A percentile compares a stretch with the other conserved stretches of the same genome.
phyloP scores from a whole-genome alignment of 1,140 invertebrate species.

The Hydropsyche tenuis region DNA sequence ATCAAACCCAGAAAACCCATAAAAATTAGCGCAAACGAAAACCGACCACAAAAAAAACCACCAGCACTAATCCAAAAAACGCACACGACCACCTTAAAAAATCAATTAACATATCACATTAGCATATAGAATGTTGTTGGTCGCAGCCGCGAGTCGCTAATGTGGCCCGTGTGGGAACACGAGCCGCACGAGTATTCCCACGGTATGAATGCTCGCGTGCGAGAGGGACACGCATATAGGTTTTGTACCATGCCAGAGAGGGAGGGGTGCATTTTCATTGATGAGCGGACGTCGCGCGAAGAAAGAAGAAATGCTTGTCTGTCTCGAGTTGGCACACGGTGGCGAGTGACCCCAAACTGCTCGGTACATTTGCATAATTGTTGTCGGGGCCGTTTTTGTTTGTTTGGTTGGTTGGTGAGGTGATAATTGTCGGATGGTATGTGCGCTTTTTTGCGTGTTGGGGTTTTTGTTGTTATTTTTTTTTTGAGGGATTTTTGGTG shows the following conservation, averaged over 20 bases:
- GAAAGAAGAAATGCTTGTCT: slow-evolving; percentile 41
- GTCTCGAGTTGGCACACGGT: slow-evolving; percentile 21
- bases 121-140: slow-evolving; percentile 10
- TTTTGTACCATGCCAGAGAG: slow-evolving; percentile 2
- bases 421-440: no score
- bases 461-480: no score
- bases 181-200: slow-evolving; percentile 49
- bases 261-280: slow-evolving; percentile 34
- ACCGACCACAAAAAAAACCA: no score
- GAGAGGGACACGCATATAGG: slow-evolving; percentile 6
- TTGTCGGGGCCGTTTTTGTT: no score
- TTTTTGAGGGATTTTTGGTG: no score
- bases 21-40: no score
- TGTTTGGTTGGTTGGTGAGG: no score
- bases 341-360: slow-evolving; percentile 17
- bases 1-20: no score
- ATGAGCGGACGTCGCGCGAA: slow-evolving; percentile 39
- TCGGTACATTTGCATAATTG: slow-evolving; percentile 17
- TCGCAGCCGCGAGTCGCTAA: slow-evolving; percentile 37
- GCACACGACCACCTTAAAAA: no score
- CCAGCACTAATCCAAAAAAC: no score
- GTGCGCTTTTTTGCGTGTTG: no score
- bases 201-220: slow-evolving; percentile 41
- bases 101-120: not conserved
- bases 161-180: slow-evolving; percentile 51